Evolutionary conservation across 2,797 vertebrate genomes (phyloP).

Genomic region (Lepilemur septentrionalis): DNA sequence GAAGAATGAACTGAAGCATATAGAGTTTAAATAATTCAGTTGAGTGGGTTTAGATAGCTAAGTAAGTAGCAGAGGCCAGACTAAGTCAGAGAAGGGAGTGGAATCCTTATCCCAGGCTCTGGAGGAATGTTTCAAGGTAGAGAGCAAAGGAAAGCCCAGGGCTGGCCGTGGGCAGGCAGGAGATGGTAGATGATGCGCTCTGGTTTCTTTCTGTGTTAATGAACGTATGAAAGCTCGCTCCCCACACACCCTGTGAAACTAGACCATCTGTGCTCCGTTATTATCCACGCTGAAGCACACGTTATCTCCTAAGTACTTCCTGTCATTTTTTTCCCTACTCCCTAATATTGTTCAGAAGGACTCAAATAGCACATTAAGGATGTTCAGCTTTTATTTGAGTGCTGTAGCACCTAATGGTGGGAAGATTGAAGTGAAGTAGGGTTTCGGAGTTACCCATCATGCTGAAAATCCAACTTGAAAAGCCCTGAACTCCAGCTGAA

Average conservation of each 20-base stretch:
- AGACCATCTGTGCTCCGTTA: not conserved
- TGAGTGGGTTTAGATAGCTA: not conserved
- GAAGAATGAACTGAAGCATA: not conserved
- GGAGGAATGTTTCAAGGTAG: not conserved
- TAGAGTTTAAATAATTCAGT: not conserved
- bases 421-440: not conserved
- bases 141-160: not conserved
- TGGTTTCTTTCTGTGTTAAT: not conserved
- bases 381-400: not conserved
- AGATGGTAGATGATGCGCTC: not conserved
- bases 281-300: not conserved
- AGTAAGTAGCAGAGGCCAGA: not conserved
- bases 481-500: not conserved
- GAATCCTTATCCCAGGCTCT: not conserved
- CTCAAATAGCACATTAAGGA: not conserved
- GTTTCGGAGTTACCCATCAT: not conserved
- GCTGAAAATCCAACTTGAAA: not conserved
- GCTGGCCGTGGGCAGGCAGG: not conserved
- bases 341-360: not conserved
- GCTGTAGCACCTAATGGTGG: not conserved
- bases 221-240: not conserved
- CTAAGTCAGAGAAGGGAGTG: not conserved
- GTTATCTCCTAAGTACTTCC: not conserved
- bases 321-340: not conserved
- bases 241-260: accelerated